Conservation (phyloP, 2,888 invertebrate species). For the Drosophila hamatofila region DNA sequence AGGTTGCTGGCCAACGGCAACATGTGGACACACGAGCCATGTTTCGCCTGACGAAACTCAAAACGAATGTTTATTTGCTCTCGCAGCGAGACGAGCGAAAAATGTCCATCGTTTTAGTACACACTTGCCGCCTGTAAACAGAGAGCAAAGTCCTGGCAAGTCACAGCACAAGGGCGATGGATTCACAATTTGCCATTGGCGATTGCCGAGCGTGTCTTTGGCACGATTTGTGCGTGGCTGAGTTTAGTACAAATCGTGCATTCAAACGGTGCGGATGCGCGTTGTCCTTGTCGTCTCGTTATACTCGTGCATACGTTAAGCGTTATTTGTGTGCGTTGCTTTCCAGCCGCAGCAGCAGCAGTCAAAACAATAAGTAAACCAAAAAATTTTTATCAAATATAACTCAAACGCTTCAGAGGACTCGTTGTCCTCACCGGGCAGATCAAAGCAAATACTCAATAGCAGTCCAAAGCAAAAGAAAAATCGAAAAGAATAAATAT, state of each 20-base stretch:
- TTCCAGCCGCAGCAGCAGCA: conserved; percentile 27
- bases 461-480: conserved; percentile 23
- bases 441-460: conserved; percentile 43
- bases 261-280: conserved; percentile 84
- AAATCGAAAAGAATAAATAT: background rate
- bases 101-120: conserved; percentile 53
- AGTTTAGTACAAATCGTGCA: conserved; percentile 85
- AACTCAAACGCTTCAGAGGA: background rate
- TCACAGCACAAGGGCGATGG: conserved; percentile 26
- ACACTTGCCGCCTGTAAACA: conserved; percentile 73
- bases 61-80: conserved; percentile 10
- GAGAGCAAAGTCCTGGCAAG: conserved; percentile 62
- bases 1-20: conserved; percentile 78
- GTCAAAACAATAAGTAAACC: conserved; percentile 51
- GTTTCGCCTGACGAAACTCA: conserved; percentile 10
- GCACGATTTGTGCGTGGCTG: conserved; percentile 31
- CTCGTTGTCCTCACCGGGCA: conserved; percentile 10
- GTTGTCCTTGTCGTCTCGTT: conserved; percentile 34
- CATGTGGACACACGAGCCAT: conserved; percentile 66
- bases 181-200: conserved; percentile 72
- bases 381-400: conserved; percentile 3
- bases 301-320: conserved; percentile 26
- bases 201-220: conserved; percentile 43
- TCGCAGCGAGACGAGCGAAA: background rate
- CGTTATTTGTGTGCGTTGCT: conserved; percentile 23